Evolutionary conservation across 2,888 invertebrate species (phyloP).

Genomic region (Aelia acuminata): DNA sequence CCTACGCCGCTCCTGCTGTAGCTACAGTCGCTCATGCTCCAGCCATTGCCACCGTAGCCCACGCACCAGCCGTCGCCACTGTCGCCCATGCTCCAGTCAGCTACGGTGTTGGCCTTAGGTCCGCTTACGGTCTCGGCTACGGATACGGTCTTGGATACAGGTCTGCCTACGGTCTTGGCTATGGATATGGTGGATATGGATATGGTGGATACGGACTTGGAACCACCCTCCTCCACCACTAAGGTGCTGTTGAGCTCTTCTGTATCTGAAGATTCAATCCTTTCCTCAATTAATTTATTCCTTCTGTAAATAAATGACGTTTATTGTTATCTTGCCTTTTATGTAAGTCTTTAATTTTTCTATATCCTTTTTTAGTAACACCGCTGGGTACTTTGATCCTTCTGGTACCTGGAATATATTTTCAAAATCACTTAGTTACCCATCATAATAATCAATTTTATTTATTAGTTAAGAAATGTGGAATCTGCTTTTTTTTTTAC

Average conservation of each 20-base stretch:
- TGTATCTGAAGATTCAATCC: no score
- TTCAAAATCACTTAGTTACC: no score
- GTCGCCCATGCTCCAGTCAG: conserved; percentile 71
- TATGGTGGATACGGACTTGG: conserved; percentile 46
- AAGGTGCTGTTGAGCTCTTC: neutral
- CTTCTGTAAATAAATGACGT: no score
- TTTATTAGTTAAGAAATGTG: no score
- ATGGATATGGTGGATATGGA: conserved; percentile 19
- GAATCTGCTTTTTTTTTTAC: no score
- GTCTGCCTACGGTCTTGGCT: conserved; percentile 41
- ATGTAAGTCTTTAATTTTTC: no score
- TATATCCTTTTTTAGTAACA: no score
- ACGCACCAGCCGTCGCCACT: conserved; percentile 8
- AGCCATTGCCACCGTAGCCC: conserved; percentile 66
- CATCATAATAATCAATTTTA: no score
- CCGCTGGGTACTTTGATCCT: no score
- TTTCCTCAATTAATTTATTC: no score
- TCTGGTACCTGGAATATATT: no score
- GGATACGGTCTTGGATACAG: neutral
- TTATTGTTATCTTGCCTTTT: no score
- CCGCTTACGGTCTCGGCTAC: conserved; percentile 54
- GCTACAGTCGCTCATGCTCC: conserved; percentile 66
- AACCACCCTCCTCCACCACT: conserved; percentile 50
- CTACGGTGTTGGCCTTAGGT: neutral
- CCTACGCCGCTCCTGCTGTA: conserved; percentile 25